Base-by-base conservation (phyloP, 2,797 vertebrate species). In the Sebastes oblongus region DNA sequence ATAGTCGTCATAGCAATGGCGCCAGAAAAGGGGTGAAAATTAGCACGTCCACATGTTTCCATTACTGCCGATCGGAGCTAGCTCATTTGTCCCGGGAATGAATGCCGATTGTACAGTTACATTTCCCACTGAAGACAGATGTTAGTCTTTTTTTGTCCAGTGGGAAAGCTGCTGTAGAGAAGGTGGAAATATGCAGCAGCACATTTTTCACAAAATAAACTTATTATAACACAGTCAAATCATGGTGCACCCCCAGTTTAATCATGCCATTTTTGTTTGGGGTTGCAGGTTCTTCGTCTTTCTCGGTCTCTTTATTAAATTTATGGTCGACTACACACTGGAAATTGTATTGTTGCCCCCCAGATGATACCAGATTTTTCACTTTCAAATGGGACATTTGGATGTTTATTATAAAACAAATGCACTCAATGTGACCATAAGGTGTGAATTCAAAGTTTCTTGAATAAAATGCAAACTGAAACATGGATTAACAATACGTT, bases 381-480 rank as follows among this genome's bases (percentile, higher is more conserved):
- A 60, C 32, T 65, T 61, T 46, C 29, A 50, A 75, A 68, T 61
- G 16, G 6, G 10, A 66, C 29, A n/a, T 67, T 22, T 50, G 24
- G 11, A 72, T 30, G 36, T 52, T 8, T 36, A 29, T 72, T 22
- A 60, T 36, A 32, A 24, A 39, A 20, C 32, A 66, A 52, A 20
- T 24, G 20, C 42, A 67, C 22, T 55, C 11, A 3, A 55, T 78
- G 20, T 78, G 34, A 62, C 52, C 39, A 8, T 13, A 13, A 16
- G 18, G 13, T 75, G 32, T 65, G 34, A 61, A 66, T 3, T 73
- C 7, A 69, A 36, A 12, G 10, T 30, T 64, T 75, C 20, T 61
- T 39, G 18, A 73, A 50, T 77, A 50, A 72, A 73, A 69, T 32
- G 16, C 62, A 6, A 80, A 60, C 50, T 59, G 20, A 67, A 64